Evolutionary conservation across 2,113 vertebrate genomes (phyloP).

Genomic region (Rhynchopsitta pachyrhyncha): DNA sequence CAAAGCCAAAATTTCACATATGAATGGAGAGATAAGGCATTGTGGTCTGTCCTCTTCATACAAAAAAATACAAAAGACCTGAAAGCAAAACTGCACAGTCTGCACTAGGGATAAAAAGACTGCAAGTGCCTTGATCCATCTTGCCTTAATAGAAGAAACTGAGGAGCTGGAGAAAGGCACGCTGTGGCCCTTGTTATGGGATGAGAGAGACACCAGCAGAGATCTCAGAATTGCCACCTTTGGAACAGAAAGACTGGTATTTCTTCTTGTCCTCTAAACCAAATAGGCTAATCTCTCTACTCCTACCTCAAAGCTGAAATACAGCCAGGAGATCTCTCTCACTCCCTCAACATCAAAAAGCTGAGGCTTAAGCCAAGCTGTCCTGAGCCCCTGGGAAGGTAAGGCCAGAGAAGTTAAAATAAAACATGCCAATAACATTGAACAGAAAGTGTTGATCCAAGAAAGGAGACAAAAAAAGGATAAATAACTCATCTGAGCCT

Average conservation of each 20-base stretch:
- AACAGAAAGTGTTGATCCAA: not conserved
- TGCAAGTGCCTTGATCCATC: not conserved
- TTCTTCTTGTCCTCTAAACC: not conserved
- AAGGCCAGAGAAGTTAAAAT: not conserved
- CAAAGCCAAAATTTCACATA: not conserved
- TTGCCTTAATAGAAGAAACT: not conserved
- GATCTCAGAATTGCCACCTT: not conserved
- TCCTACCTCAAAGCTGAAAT: not conserved
- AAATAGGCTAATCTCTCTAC: not conserved
- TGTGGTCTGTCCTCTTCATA: not conserved
- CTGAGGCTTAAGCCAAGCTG: not conserved
- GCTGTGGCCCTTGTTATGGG: not conserved
- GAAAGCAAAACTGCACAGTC: not conserved
- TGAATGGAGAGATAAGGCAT: not conserved
- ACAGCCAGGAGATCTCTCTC: not conserved
- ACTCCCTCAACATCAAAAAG: not conserved
- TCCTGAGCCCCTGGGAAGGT: not conserved
- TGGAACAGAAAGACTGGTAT: not conserved
- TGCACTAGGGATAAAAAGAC: not conserved
- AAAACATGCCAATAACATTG: not conserved
- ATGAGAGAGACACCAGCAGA: not conserved
- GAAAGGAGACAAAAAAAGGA: not conserved
- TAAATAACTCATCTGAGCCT: not conserved
- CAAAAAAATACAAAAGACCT: not conserved
- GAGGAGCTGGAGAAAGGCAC: not conserved